Conservation (phyloP, 64 coral and sea anemone genomes). For the Pachyseris speciosa region DNA sequence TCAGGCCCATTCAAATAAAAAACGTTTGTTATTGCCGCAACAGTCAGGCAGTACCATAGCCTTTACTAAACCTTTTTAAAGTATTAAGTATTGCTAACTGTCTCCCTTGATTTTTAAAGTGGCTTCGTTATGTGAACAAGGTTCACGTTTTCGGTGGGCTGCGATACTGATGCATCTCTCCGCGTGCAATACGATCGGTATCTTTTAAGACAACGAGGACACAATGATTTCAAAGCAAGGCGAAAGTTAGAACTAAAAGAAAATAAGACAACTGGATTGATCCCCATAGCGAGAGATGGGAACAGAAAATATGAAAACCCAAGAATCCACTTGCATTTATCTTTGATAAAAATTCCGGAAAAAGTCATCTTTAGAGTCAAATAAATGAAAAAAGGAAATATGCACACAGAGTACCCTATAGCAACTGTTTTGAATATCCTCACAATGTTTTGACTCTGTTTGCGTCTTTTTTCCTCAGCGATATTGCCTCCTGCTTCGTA, state of each 20-base stretch:
- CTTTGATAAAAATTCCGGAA: neutral
- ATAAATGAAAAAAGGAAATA: neutral
- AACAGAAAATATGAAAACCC: neutral
- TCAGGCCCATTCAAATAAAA: no score
- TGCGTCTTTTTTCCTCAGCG: neutral
- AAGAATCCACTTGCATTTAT: neutral
- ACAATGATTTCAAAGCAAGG: neutral
- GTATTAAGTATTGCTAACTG: no score
- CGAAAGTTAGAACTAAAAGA: conserved; percentile 20
- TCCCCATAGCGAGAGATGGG: neutral
- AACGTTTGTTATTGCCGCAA: no score
- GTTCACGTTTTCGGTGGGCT: neutral
- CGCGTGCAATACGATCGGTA: neutral
- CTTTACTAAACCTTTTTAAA: no score
- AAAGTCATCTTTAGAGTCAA: neutral
- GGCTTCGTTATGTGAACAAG: no score
- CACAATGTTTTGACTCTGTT: neutral
- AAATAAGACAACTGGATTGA: conserved; percentile 19
- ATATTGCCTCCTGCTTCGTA: neutral
- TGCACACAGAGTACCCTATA: neutral
- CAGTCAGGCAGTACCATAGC: no score
- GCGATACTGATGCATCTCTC: neutral
- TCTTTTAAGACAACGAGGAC: neutral
- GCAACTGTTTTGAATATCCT: neutral
- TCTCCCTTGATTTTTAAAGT: no score